phyloP scores from a whole-genome alignment of 2,888 invertebrate genomes.

The Lepidochrysops patricia region DNA sequence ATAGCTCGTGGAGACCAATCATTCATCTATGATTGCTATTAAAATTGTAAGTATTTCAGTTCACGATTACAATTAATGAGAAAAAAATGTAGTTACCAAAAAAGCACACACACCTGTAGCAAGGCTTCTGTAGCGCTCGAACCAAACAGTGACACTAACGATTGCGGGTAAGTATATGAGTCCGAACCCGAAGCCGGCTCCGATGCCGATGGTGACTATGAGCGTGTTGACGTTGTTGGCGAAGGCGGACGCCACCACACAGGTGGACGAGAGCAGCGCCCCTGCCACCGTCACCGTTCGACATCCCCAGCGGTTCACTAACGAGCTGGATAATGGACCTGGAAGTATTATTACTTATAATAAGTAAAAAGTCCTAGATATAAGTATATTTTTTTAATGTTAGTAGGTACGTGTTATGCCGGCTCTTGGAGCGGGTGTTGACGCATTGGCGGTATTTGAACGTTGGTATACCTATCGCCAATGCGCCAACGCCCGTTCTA shows the following conservation, averaged over 20 bases:
- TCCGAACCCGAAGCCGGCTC: slow-evolving; percentile 95
- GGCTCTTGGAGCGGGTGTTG: too few species aligned
- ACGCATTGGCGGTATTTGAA: too few species aligned
- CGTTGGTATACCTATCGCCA: too few species aligned
- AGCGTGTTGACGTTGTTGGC: slow-evolving; percentile 88
- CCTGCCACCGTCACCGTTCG: slow-evolving; percentile 92
- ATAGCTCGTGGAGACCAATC: too few species aligned
- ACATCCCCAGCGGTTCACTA: slow-evolving; percentile 97
- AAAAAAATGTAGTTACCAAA: neutral
- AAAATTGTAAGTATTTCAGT: too few species aligned
- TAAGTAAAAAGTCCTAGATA: neutral
- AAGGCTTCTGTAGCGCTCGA: slow-evolving; percentile 93
- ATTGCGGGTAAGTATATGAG: slow-evolving; percentile 98
- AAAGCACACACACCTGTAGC: slow-evolving; percentile 80
- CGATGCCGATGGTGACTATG: slow-evolving; percentile 95
- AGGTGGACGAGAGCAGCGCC: slow-evolving; percentile 83
- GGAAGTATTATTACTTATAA: slow-evolving; percentile 34
- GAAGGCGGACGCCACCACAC: slow-evolving; percentile 86
- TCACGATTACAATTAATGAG: too few species aligned
- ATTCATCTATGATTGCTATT: too few species aligned
- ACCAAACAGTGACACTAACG: slow-evolving; percentile 97
- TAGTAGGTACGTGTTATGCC: too few species aligned
- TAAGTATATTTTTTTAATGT: too few species aligned
- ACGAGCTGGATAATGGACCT: slow-evolving; percentile 96
- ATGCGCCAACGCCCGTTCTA: too few species aligned